phyloP scores from a whole-genome alignment of 2,113 vertebrate genomes.

The Candoia aspera region DNA sequence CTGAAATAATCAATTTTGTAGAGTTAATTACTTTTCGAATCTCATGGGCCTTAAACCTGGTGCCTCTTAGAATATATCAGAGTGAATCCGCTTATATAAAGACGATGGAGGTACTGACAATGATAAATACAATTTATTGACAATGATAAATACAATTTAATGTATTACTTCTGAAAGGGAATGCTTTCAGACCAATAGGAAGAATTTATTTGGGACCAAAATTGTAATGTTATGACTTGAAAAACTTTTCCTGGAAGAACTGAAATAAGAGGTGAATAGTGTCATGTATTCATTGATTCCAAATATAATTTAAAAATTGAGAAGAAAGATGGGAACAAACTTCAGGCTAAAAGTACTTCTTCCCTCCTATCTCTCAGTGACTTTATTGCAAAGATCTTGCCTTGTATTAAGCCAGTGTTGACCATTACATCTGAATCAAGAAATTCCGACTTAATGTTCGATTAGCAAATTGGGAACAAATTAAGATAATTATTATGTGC shows the following conservation, averaged over 20 bases:
- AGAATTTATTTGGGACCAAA: neutral
- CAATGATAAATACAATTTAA: neutral
- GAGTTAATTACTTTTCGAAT: neutral
- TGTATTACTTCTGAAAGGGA: neutral
- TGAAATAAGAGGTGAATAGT: neutral
- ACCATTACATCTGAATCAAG: neutral
- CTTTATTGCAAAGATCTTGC: neutral
- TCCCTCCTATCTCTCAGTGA: no score
- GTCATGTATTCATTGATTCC: neutral
- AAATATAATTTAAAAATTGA: no score
- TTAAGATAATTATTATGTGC: neutral
- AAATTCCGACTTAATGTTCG: neutral
- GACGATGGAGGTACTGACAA: neutral
- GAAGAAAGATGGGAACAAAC: neutral
- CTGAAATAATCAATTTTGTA: conserved; percentile 13
- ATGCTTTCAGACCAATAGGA: neutral
- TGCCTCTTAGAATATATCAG: neutral
- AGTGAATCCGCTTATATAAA: neutral
- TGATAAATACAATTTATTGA: neutral
- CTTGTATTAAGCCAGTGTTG: neutral
- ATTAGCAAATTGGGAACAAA: neutral
- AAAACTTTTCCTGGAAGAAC: neutral
- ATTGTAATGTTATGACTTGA: neutral
- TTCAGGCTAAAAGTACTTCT: neutral
- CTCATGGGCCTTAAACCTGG: neutral